Evolutionary conservation across 1,140 invertebrate genomes (phyloP), one percentile per base, ranked within the genome.

Genomic region (Heliconius hermathena): DNA sequence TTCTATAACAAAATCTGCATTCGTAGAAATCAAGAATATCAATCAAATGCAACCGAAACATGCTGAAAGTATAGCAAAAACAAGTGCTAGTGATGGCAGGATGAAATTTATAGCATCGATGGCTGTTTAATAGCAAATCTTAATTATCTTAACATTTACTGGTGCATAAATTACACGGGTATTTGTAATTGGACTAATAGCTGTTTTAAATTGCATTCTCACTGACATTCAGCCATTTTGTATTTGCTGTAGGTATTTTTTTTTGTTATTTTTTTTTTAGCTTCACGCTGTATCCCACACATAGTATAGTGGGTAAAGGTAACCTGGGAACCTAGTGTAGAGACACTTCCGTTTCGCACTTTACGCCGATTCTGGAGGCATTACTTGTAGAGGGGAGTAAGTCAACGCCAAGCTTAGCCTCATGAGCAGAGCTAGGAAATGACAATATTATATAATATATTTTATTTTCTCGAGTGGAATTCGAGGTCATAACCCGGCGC

Each of bases 91-190:
- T 66, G 29, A 66, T 66, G 26, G 13, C 60, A 11, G 60, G 11
- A 66, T 26, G 1, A 66, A 8, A 66, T 66, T 66, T 66, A 66
- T 66, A 29, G 22, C 3, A n/a, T 20, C 20, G 60, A 66, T 66
- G 22, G 60, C 60, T 66, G 60, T 26, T 66, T 66, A 29, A 66
- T 66, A 22, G 60, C 60, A 66, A 66, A 26, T 66, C 26, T 66
- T 66, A 66, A 66, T 66, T 66, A 29, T 16, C 9, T 2, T 26
- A 66, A 66, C 22, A 66, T 66, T 29, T 16, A 13, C 11, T 29
- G 22, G 3, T 26, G 11, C 22, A 9, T 26, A 29, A 26, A 66
- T 26, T 66, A 16, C 4, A 16, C 4, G 8, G 9, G 13, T 22
- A 66, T 26, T 66, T 66, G 54, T 57, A 26, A 26, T 26, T 66